Base-by-base conservation (phyloP, 2,797 vertebrate species). In the Mallotus villosus region DNA sequence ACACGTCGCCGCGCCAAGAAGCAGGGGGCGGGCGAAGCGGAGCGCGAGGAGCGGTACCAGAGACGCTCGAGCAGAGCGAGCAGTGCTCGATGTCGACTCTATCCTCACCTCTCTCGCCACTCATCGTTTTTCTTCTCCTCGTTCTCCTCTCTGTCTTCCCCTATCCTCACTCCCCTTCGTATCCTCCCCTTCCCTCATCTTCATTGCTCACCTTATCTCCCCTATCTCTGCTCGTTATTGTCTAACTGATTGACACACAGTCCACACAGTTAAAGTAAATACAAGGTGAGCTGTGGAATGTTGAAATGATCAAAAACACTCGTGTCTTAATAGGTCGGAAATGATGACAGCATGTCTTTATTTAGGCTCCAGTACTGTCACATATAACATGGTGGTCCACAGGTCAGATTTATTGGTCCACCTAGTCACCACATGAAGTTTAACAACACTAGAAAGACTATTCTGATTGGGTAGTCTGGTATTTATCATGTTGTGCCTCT, bases 121-220 rank as follows among this genome's bases (percentile, higher is more conserved):
- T 21, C 34, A 34, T 32, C 24, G 12, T 32, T 9, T 53, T 32
- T 11, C 63, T 62, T 46, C 46, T 8, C 46, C 92, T 22, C 21
- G 22, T 67, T 25, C 34, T 67, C 25, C 37, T 92, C 90, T 64
- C 37, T 46, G n/a, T n/a, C n/a, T 34, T 51, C 66, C 90, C 90
- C 91, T 81, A 91, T 92, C 90, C 90, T 55, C 67, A 67, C 91
- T 91, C 92, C 93, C 62, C 75, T 66, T 66, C 62, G 63, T 74
- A 49, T 64, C 62, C 76, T 67, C 67, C 79, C 65, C 72, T 78
- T 73, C 70, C 93, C 93, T 91, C 92, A 93, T 93, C 91, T 90
- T 89, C 93, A 93, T 94, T 88, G 92, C 93, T 94, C 93, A 90
- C 93, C 94, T 95, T 95, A 96, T 96, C 95, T 96, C 92, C 92